A percentile compares a stretch with the other conserved stretches of the same genome.
Evolutionary conservation across 2,113 vertebrate genomes (phyloP).

Genomic region (Eonycteris spelaea): DNA sequence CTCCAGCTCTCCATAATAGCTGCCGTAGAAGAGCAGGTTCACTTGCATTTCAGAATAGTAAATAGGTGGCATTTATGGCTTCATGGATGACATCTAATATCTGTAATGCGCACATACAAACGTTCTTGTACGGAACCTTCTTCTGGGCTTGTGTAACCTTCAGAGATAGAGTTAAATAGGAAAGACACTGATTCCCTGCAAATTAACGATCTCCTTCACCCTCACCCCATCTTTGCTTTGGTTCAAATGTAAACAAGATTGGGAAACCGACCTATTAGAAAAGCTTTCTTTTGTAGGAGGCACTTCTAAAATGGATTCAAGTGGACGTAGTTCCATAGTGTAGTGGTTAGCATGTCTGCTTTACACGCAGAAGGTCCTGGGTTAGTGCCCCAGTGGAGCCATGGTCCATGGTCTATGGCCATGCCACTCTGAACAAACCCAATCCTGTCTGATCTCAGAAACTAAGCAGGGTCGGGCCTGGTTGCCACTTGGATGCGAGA

Average conservation of each 20-base stretch:
- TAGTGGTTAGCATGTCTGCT: no score
- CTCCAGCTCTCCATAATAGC: not conserved
- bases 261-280: not conserved
- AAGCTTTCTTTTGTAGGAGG: not conserved
- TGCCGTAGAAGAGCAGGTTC: not conserved
- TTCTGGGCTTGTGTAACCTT: not conserved
- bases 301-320: not conserved
- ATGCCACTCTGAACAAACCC: no score
- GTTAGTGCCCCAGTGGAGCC: no score
- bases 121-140: not conserved
- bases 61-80: no score
- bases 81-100: not conserved
- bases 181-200: not conserved
- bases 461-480: no score
- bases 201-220: not conserved
- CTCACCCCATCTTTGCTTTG: not conserved
- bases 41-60: not conserved
- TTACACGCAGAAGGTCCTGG: no score
- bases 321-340: no score
- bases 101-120: not conserved
- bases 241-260: not conserved
- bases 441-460: no score
- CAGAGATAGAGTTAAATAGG: not conserved
- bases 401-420: no score
- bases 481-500: no score